Evolutionary conservation across 1,140 invertebrate genomes (phyloP), one percentile per base, ranked within the genome.

Genomic region (Choristoneura fumiferana): DNA sequence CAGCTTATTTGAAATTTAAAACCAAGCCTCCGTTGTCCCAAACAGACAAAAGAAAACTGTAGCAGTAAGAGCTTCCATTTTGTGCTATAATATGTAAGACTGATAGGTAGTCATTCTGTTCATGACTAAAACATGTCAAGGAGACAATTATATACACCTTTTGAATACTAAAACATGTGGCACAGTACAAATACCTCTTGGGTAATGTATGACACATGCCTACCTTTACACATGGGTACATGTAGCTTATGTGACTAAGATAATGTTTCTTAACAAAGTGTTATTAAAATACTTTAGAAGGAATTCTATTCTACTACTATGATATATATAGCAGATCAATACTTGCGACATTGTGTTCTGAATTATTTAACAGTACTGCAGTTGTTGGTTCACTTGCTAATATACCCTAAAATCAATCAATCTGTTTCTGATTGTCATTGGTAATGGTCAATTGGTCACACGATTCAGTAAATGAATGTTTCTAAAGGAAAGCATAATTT

Each of bases 91-190:
- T 12, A 49, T 13, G n/a, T 49, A 33, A 49, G 18, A 49, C 43
- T 49, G 43, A 49, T 29, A 54, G 60, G 59, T 53, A 18, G 5
- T 53, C 34, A 56, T 43, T 54, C 18, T 13, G 43, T 36, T 56
- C 18, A 54, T 35, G 18, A 15, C 54, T 58, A 67, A 74, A 69
- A 73, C 62, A 68, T 81, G 79, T 82, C 79, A 82, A 82, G 79
- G 79, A 66, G 49, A 76, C 60, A 15, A 49, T 60, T 67, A 54
- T 29, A 22, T 12, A 70, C 68, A 53, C 35, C 55, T 57, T 54
- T 63, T 57, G 73, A 75, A 81, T 81, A 75, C 63, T 67, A 79
- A 79, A 64, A 61, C 57, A 61, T 65, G 55, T 74, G 62, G 69
- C 59, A 29, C 43, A 54, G 65, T 64, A 62, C 78, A 76, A 80